Evolutionary conservation across 2,113 vertebrate species (phyloP).

Genomic region (Indicator maculatus): DNA sequence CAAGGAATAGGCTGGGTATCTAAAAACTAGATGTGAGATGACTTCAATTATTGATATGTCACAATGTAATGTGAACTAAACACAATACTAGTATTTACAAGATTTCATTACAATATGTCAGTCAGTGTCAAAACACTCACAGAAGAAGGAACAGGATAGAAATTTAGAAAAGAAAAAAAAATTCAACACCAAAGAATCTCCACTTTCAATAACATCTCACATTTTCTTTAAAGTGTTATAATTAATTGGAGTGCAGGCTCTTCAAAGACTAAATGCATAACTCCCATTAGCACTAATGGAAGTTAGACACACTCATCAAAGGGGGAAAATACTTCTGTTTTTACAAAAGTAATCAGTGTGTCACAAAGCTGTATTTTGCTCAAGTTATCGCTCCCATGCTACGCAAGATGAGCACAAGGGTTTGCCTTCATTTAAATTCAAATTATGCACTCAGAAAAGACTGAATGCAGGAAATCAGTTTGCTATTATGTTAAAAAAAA

Average conservation of each 20-base stretch:
- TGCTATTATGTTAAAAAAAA: slow-evolving; percentile 30
- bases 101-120: slow-evolving; percentile 25
- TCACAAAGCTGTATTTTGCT: slow-evolving; percentile 55
- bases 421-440: slow-evolving; percentile 64
- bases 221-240: slow-evolving; percentile 50
- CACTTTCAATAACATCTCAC: slow-evolving; percentile 24
- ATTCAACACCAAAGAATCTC: not conserved
- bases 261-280: slow-evolving; percentile 28
- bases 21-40: not conserved
- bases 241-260: slow-evolving; percentile 52
- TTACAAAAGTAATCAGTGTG: slow-evolving; percentile 47
- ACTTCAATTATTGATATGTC: not conserved
- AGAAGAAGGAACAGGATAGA: not conserved
- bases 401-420: slow-evolving; percentile 37
- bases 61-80: not conserved
- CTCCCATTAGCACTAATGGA: slow-evolving; percentile 61
- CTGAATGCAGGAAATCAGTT: slow-evolving; percentile 21
- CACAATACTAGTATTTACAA: not conserved
- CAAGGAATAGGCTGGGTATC: not conserved
- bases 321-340: slow-evolving; percentile 22
- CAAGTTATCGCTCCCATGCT: slow-evolving; percentile 13
- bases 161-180: not conserved
- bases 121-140: not conserved
- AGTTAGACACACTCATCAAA: slow-evolving; percentile 56
- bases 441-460: slow-evolving; percentile 43